Evolutionary conservation across 2,888 invertebrate genomes (phyloP).

Genomic region (Latrodectus hesperus): DNA sequence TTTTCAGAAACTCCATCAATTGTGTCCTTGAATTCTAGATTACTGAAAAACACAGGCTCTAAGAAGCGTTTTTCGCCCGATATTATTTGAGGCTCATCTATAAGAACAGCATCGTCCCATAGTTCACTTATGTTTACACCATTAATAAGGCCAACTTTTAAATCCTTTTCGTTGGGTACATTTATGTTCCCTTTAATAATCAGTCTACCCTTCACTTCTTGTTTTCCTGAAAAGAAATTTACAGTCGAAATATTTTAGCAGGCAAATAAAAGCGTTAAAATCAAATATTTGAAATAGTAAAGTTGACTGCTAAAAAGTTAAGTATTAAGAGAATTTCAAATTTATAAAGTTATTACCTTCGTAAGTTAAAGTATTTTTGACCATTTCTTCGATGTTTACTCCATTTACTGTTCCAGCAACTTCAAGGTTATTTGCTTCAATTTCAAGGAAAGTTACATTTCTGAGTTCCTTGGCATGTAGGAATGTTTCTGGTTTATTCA

Average conservation of each 20-base stretch:
- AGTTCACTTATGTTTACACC: slow-evolving; percentile 48
- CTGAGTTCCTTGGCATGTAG: slow-evolving; percentile 18
- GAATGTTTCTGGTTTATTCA: slow-evolving; percentile 25
- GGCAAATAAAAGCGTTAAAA: too few relatives aligned
- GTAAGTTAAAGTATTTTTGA: slow-evolving; percentile 55
- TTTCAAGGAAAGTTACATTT: slow-evolving; percentile 37
- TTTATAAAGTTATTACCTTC: slow-evolving; percentile 19
- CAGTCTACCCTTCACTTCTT: slow-evolving; percentile 40
- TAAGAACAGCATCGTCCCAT: slow-evolving; percentile 64
- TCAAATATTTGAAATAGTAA: too few relatives aligned
- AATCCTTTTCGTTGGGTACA: slow-evolving; percentile 26
- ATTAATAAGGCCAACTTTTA: slow-evolving; percentile 52
- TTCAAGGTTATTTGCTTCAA: slow-evolving; percentile 45
- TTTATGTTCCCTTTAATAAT: slow-evolving; percentile 42
- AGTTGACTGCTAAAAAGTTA: too few relatives aligned
- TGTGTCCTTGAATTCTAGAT: slow-evolving; percentile 35
- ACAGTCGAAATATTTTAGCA: too few relatives aligned
- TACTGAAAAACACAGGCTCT: slow-evolving; percentile 21
- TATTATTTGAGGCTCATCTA: slow-evolving; percentile 59
- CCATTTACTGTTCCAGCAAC: slow-evolving; percentile 50
- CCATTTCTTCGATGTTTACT: slow-evolving; percentile 45
- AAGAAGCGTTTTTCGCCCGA: slow-evolving; percentile 50
- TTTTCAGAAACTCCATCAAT: slow-evolving; percentile 66
- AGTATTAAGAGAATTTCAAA: too few relatives aligned
- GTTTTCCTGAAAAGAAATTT: slow-evolving; percentile 23